Evolutionary conservation across 2,888 invertebrate species (phyloP).

Genomic region (Cephus runcator): DNA sequence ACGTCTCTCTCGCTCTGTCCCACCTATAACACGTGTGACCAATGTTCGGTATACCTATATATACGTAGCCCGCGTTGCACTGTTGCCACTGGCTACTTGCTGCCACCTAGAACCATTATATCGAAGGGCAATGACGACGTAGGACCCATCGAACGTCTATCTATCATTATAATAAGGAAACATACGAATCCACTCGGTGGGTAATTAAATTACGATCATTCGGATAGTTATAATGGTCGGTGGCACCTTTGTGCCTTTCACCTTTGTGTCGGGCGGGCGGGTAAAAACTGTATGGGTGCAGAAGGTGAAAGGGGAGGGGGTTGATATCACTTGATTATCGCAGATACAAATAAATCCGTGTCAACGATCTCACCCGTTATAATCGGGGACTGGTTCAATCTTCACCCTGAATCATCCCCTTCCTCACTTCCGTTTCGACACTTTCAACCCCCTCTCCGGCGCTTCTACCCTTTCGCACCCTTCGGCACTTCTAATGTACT

Average conservation of each 20-base stretch:
- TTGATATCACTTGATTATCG: background rate
- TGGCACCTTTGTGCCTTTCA: conserved; percentile 29
- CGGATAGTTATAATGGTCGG: conserved; percentile 34
- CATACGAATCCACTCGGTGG: conserved; percentile 21
- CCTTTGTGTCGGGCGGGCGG: conserved; percentile 12
- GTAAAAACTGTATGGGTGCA: background rate
- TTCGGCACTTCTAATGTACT: conserved; percentile 34
- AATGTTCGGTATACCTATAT: background rate
- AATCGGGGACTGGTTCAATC: background rate
- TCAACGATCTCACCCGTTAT: background rate
- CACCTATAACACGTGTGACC: background rate
- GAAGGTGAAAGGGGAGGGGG: background rate
- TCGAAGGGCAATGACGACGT: background rate
- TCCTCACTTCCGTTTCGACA: background rate
- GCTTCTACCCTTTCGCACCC: conserved; percentile 41
- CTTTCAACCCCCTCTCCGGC: too few species aligned
- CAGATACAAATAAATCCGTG: background rate
- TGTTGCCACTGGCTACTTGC: background rate
- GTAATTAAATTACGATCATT: conserved; percentile 40
- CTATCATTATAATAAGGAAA: conserved; percentile 29
- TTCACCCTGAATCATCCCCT: background rate
- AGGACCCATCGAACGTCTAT: background rate
- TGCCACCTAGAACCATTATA: background rate
- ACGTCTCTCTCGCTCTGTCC: conserved; percentile 3
- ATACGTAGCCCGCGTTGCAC: background rate